Conservation (phyloP, 1,140 invertebrate genomes). For the Rhyzopertha dominica region DNA sequence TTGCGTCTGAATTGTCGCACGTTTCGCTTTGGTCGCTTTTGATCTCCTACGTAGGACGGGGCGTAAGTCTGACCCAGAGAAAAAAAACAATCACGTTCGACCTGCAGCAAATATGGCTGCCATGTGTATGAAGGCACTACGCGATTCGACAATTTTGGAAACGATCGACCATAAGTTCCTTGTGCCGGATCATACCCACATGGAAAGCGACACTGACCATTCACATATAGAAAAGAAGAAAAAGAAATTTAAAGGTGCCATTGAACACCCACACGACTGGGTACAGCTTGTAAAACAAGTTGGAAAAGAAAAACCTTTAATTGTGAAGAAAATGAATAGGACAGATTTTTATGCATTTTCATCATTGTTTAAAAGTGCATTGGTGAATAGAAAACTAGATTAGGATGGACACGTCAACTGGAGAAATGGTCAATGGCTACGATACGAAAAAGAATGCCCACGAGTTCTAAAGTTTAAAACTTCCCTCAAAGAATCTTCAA, state of each 20-base stretch:
- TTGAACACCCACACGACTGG: conserved; percentile 23
- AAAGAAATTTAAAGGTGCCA: conserved; percentile 18
- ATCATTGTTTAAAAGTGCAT: background rate
- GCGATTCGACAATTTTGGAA: conserved; percentile 9
- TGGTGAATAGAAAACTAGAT: background rate
- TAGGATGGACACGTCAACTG: too few species aligned
- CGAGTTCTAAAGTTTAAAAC: too few species aligned
- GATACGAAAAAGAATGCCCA: too few species aligned
- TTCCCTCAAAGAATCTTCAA: too few species aligned
- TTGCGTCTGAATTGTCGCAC: too few species aligned
- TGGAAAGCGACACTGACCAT: conserved; percentile 39
- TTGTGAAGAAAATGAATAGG: conserved; percentile 4
- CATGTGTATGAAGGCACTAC: conserved; percentile 24
- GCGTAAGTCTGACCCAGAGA: too few species aligned
- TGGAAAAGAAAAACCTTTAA: conserved; percentile 10
- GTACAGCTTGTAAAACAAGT: conserved; percentile 19
- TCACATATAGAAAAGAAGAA: conserved; percentile 28
- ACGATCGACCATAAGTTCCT: conserved; percentile 39
- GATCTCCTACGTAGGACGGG: too few species aligned
- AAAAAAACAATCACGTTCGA: conserved; percentile 35
- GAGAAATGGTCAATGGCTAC: too few species aligned
- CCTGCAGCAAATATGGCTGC: conserved; percentile 33
- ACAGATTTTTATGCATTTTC: background rate
- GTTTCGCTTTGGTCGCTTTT: too few species aligned
- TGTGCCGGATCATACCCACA: conserved; percentile 34